Base-by-base conservation (phyloP, 2,113 vertebrate species). In the Natator depressus region DNA sequence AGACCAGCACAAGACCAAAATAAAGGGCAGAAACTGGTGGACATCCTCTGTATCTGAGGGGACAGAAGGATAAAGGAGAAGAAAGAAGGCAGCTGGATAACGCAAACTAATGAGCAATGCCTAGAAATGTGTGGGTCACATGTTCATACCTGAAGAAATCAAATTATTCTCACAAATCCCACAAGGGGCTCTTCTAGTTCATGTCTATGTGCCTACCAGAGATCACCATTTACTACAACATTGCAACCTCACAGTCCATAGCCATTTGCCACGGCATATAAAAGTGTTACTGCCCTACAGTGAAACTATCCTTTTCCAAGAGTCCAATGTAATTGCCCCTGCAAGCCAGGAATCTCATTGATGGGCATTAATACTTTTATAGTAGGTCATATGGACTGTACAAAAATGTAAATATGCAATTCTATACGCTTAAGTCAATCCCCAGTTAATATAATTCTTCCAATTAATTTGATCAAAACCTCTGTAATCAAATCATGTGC, bases 61-160 rank as follows among this genome's bases (percentile, higher is more conserved):
- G 55, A 57, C 55, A 57, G 55, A 57, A 27, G 55, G 25, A 27
- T 57, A 57, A 57, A 57, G 55, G 55, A 57, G 55, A 57, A 25
- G 55, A 57, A 57, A 57, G 55, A 27, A 57, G 97, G 96, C 96
- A 97, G 97, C 96, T 97, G 96, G 97, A 96, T 97, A 97, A 97
- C 96, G 96, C 96, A 97, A 93, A 93, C 97, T 97, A 97, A 97
- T 97, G 96, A 97, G 96, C 85, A n/a, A 96, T 83, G 96, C 94
- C 96, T 96, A 96, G 96, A 97, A 97, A 97, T 57, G 95, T 96
- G 96, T 96, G 95, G 97, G 97, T 97, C 96, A 96, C 96, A 92
- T 97, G 96, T 96, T 97, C 97, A 97, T 96, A 97, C 95, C 97
- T 97, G 97, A 97, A 97, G 97, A 97, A 97, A 97, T 97, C 97